phyloP scores from a whole-genome alignment of 2,888 invertebrate genomes.

The Prenolepis imparis region DNA sequence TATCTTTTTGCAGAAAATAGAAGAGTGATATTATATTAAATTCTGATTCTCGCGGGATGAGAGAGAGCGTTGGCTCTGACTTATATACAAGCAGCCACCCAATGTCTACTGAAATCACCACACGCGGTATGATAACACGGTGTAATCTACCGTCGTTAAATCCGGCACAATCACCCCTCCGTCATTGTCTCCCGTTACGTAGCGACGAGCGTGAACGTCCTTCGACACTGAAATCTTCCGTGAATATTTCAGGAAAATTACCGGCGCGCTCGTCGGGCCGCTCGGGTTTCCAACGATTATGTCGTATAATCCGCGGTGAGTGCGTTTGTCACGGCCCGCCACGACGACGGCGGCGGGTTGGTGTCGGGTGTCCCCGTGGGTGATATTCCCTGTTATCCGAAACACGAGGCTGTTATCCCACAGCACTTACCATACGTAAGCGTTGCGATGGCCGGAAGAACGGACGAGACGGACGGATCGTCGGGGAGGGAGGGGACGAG shows the following conservation, averaged over 20 bases:
- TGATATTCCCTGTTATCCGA: slow-evolving; percentile 86
- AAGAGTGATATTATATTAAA: slow-evolving; percentile 13
- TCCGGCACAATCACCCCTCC: slow-evolving; percentile 28
- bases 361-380: slow-evolving; percentile 77
- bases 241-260: slow-evolving; percentile 81
- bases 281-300: slow-evolving; percentile 85
- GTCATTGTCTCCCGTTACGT: slow-evolving; percentile 51
- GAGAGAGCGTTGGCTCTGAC: background rate
- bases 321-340: slow-evolving; percentile 81
- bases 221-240: slow-evolving; percentile 63
- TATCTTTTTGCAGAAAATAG: background rate
- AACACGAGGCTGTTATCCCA: slow-evolving; percentile 85
- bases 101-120: slow-evolving; percentile 25
- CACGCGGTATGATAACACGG: slow-evolving; percentile 18
- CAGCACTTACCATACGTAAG: slow-evolving; percentile 84
- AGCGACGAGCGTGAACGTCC: slow-evolving; percentile 39
- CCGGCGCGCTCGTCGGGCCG: slow-evolving; percentile 71
- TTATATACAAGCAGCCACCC: slow-evolving; percentile 3
- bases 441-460: slow-evolving; percentile 64
- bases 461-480: slow-evolving; percentile 48
- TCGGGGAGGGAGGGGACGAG: slow-evolving; percentile 10
- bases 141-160: slow-evolving; percentile 53
- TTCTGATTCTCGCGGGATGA: slow-evolving; percentile 11
- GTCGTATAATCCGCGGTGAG: slow-evolving; percentile 83
- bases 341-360: slow-evolving; percentile 52